A percentile compares a stretch with the other conserved stretches of the same genome.
phyloP scores from a whole-genome alignment of 2,797 vertebrate genomes.

The Pangasius mekongensis region DNA sequence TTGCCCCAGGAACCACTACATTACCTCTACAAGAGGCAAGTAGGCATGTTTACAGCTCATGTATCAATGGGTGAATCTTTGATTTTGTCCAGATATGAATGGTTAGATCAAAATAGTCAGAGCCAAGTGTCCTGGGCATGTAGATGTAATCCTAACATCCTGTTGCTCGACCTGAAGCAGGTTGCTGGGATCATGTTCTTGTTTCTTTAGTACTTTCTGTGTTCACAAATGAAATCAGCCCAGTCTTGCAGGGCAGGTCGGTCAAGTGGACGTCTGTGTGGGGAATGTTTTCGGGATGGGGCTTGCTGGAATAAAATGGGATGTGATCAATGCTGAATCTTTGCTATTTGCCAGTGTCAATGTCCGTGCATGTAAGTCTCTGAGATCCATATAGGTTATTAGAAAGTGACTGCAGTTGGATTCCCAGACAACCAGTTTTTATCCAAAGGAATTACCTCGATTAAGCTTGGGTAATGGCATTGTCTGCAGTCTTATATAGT shows the following conservation, averaged over 20 bases:
- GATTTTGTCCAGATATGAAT: not conserved
- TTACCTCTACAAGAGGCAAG: not conserved
- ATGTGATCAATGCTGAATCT: not conserved
- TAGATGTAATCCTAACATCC: not conserved
- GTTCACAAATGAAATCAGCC: not conserved
- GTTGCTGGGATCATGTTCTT: not conserved
- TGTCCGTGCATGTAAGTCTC: not conserved
- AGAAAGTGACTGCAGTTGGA: not conserved
- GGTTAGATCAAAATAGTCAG: not conserved
- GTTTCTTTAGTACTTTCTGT: not conserved
- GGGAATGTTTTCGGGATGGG: not conserved
- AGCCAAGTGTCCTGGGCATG: not conserved
- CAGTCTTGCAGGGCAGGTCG: not conserved
- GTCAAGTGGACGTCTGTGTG: not conserved
- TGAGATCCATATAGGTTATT: not conserved
- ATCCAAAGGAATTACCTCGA: not conserved
- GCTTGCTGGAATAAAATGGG: not conserved
- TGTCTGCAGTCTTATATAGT: not conserved
- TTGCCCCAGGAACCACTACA: not conserved
- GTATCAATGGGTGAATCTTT: not conserved
- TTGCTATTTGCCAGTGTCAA: not conserved
- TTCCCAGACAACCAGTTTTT: not conserved
- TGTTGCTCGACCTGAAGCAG: not conserved
- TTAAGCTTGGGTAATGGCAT: not conserved
- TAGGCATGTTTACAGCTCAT: not conserved